Conservation (phyloP, 2,113 vertebrate species). For the Pelecanus crispus region DNA sequence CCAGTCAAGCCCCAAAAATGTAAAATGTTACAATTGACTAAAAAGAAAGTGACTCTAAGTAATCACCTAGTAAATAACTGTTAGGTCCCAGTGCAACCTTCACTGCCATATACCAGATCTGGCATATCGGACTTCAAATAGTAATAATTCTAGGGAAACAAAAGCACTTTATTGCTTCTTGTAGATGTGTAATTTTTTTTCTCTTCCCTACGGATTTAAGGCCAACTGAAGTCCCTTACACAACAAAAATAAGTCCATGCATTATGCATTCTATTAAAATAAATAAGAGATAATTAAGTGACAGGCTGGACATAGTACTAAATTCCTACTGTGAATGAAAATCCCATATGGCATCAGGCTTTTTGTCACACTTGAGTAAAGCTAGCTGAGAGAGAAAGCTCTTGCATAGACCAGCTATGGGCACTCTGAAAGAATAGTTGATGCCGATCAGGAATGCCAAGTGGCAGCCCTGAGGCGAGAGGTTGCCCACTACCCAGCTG, state of each 20-base stretch:
- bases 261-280: not conserved
- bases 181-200: not conserved
- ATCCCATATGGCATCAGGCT: not conserved
- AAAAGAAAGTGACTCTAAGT: slow-evolving; percentile 17
- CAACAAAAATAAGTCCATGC: not conserved
- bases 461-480: not conserved
- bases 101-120: slow-evolving; percentile 5
- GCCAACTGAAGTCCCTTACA: not conserved
- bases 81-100: slow-evolving; percentile 4
- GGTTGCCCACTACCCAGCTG: not conserved
- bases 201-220: not conserved
- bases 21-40: not conserved
- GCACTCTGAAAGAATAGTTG: not conserved
- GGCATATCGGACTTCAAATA: slow-evolving; percentile 5
- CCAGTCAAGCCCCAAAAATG: not conserved
- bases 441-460: not conserved
- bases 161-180: slow-evolving; percentile 31
- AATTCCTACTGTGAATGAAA: not conserved
- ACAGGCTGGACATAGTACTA: not conserved
- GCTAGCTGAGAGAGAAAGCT: not conserved
- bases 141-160: slow-evolving; percentile 17
- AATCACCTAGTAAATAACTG: slow-evolving; percentile 44
- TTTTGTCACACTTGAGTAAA: not conserved
- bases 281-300: slow-evolving; percentile 1
- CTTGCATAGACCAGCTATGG: not conserved